phyloP scores from a whole-genome alignment of 2,888 invertebrate genomes.

The Philereme transversata region DNA sequence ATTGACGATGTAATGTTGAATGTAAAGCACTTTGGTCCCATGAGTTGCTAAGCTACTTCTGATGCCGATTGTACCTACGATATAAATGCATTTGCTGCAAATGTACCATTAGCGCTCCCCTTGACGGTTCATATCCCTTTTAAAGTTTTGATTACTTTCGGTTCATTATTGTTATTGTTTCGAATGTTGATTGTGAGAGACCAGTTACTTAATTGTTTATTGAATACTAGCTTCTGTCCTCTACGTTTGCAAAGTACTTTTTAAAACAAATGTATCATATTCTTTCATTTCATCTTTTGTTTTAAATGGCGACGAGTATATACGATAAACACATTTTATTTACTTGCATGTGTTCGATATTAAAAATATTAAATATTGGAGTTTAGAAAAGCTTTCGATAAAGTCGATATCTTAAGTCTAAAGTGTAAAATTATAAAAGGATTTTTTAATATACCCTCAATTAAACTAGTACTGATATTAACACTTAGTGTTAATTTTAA shows the following conservation, averaged over 20 bases:
- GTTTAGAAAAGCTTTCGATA: constrained; percentile 20
- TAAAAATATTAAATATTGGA: not conserved
- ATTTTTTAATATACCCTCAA: too few species aligned
- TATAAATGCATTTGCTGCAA: constrained; percentile 41
- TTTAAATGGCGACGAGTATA: too few species aligned
- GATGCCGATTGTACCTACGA: constrained; percentile 23
- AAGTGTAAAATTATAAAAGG: too few species aligned
- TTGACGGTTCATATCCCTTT: constrained; percentile 34
- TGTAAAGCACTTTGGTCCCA: not conserved
- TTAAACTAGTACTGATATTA: too few species aligned
- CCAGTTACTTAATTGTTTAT: constrained; percentile 21
- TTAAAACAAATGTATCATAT: too few species aligned
- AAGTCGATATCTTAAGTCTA: not conserved
- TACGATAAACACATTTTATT: too few species aligned
- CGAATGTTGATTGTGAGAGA: constrained; percentile 14
- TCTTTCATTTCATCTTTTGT: too few species aligned
- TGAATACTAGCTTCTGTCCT: not conserved
- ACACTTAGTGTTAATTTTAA: too few species aligned
- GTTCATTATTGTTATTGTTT: constrained; percentile 36
- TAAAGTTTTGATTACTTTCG: constrained; percentile 31
- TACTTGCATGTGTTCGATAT: too few species aligned
- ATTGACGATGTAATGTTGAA: too few species aligned
- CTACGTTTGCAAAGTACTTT: too few species aligned
- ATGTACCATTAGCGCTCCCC: constrained; percentile 40
- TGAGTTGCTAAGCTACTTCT: constrained; percentile 10